Evolutionary conservation across 2,888 invertebrate genomes (phyloP), one percentile per base, ranked within the genome.

Genomic region (Epistrophella euchroma): DNA sequence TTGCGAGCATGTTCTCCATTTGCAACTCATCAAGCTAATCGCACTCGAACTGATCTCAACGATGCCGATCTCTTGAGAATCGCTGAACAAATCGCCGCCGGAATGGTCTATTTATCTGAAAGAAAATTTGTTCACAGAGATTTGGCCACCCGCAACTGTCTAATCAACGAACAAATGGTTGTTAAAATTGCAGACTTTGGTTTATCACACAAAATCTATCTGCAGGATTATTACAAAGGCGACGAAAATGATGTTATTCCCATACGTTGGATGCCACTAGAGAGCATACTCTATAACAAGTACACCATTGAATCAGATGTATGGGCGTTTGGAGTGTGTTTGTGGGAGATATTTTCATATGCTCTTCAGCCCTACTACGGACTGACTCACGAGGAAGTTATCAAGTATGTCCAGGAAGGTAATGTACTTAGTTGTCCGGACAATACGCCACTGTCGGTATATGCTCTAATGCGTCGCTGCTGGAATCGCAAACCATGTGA

Each of bases 101-200:
- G 98, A 28, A 98, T 98, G 98, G 96, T 98, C 11, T 98, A 98
- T 91, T 93, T 98, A 50, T 97, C 98, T 1, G 97, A 98, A 90
- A 94, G 97, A 72, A 98, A 98, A 91, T 98, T 98, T 93, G 98
- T 99, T 10, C 98, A 99, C 92, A 95, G 99, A 76, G 99, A 99
- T 93, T 93, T 99, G 89, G 98, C 99, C 13, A 98, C 98, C 3
- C 94, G 99, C 90, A 99, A 99, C 93, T 99, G 98, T 92, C 94
- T 99, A 43, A 98, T 99, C 89, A 97, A 97, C 92, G 97, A 98
- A 91, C 95, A 96, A 88, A 97, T 98, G 96, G 95, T 96, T 62
- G 98, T 99, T 0, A 99, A 99, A 94, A 98, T 99, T 90, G 98
- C 98, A 15, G 99, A 99, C 93, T 99, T 99, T 94, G 98, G 98